These are phyloP conservation scores for Catharus minimus DNA, from an alignment of 2,113 vertebrate genomes.

Conservation along the genomic window DNA sequence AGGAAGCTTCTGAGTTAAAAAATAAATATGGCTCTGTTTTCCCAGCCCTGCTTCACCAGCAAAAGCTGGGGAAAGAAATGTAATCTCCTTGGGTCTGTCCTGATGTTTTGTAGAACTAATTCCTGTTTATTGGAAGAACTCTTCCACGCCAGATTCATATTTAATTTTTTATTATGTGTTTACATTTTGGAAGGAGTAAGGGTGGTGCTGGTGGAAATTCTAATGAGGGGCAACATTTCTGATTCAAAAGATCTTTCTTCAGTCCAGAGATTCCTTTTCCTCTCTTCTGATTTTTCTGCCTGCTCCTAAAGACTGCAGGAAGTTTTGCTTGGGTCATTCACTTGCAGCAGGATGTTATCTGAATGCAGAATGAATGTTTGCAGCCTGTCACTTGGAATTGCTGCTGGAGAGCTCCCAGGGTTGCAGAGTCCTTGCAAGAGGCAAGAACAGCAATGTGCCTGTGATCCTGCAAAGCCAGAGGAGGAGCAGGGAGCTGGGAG, in stretches of 20 bases:
- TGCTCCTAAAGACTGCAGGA: slow-evolving; percentile 16
- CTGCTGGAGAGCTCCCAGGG: slow-evolving; percentile 46
- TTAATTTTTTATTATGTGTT: slow-evolving; percentile 33
- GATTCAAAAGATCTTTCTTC: neutral
- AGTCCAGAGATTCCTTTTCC: neutral
- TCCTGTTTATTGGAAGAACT: neutral
- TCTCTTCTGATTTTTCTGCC: neutral
- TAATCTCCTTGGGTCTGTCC: neutral
- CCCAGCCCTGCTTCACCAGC: neutral
- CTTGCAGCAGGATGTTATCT: slow-evolving; percentile 31
- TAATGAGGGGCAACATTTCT: neutral
- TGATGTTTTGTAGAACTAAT: neutral
- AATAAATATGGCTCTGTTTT: neutral
- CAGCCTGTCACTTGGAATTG: slow-evolving; percentile 37
- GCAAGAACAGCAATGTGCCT: neutral
- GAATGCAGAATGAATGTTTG: slow-evolving; percentile 23
- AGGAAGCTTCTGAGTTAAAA: neutral
- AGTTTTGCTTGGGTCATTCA: slow-evolving; percentile 38
- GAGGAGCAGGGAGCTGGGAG: neutral
- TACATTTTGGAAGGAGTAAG: neutral
- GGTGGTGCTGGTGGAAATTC: neutral
- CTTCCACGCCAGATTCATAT: neutral
- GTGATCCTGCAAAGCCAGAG: neutral
- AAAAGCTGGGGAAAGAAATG: neutral
- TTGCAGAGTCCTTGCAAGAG: slow-evolving; percentile 27